Evolutionary conservation across 2,888 invertebrate species (phyloP).

Genomic region (Hanleya hanleyi): DNA sequence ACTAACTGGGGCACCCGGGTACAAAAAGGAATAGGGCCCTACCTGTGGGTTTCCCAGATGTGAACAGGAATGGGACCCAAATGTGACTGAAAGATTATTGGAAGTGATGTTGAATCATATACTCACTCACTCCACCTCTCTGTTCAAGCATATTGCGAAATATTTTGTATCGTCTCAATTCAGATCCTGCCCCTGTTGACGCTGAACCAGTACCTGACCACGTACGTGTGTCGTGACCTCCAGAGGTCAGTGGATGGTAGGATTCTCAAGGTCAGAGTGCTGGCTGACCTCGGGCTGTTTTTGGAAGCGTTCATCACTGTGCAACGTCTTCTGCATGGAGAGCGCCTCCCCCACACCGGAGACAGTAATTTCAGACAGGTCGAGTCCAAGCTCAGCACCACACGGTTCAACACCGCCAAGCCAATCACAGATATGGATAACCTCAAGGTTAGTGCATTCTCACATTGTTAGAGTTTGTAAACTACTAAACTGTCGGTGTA

Average conservation of each 20-base stretch:
- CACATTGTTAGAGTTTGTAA: no score
- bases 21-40: no score
- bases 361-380: slow-evolving; percentile 67
- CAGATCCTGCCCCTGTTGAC: slow-evolving; percentile 71
- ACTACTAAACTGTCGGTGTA: no score
- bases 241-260: slow-evolving; percentile 70
- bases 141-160: no score
- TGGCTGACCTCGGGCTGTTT: slow-evolving; percentile 69
- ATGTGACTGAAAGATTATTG: no score
- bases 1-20: no score
- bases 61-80: no score
- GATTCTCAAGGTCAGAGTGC: slow-evolving; percentile 64
- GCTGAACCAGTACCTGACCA: slow-evolving; percentile 69
- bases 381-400: slow-evolving; percentile 54
- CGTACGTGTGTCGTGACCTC: slow-evolving; percentile 70
- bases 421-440: slow-evolving; percentile 62
- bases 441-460: slow-evolving; percentile 58
- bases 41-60: no score
- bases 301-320: slow-evolving; percentile 64
- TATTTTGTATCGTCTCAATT: no score
- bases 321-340: slow-evolving; percentile 66
- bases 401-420: slow-evolving; percentile 61
- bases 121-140: no score
- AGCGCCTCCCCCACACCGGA: slow-evolving; percentile 66
- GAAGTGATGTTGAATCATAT: no score